phyloP scores from a whole-genome alignment of 2,113 vertebrate genomes.

The Limnothrissa miodon region DNA sequence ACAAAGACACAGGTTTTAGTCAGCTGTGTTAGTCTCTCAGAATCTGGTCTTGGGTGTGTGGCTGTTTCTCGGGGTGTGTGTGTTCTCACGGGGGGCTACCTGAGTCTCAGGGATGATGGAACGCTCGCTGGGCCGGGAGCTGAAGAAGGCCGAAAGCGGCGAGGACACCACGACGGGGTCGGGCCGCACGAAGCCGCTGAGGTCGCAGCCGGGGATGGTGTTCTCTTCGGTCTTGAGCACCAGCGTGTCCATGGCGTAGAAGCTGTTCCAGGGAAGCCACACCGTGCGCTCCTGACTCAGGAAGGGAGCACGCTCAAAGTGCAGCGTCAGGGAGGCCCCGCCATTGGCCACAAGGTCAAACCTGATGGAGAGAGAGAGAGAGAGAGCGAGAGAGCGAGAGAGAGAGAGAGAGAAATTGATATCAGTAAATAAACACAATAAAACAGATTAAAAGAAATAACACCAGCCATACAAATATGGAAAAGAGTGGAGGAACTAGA shows the following conservation, averaged over 20 bases:
- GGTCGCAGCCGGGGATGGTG: slow-evolving; percentile 97
- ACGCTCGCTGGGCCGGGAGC: slow-evolving; percentile 84
- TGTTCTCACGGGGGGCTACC: slow-evolving; percentile 66
- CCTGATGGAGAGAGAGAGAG: slow-evolving; percentile 70
- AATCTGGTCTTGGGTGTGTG: too few relatives aligned
- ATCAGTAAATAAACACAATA: background rate
- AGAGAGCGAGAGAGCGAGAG: slow-evolving; percentile 45
- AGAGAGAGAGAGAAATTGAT: slow-evolving; percentile 17
- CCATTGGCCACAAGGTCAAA: slow-evolving; percentile 98
- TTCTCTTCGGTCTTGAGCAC: slow-evolving; percentile 99
- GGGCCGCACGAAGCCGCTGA: slow-evolving; percentile 93
- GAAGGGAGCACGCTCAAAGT: slow-evolving; percentile 94
- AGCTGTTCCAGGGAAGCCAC: slow-evolving; percentile 97
- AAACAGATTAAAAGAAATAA: background rate
- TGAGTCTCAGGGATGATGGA: slow-evolving; percentile 98
- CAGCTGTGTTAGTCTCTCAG: too few relatives aligned
- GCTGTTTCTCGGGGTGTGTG: background rate
- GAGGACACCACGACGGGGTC: slow-evolving; percentile 96
- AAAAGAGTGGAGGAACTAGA: slow-evolving; percentile 25
- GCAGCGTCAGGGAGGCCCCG: slow-evolving; percentile 89
- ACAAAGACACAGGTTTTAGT: too few relatives aligned
- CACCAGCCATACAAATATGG: background rate
- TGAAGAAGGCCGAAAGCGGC: slow-evolving; percentile 97
- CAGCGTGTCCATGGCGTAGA: slow-evolving; percentile 97
- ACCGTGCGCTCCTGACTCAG: slow-evolving; percentile 96